phyloP scores from a whole-genome alignment of 1,140 invertebrate species.

The Bombus impatiens region DNA sequence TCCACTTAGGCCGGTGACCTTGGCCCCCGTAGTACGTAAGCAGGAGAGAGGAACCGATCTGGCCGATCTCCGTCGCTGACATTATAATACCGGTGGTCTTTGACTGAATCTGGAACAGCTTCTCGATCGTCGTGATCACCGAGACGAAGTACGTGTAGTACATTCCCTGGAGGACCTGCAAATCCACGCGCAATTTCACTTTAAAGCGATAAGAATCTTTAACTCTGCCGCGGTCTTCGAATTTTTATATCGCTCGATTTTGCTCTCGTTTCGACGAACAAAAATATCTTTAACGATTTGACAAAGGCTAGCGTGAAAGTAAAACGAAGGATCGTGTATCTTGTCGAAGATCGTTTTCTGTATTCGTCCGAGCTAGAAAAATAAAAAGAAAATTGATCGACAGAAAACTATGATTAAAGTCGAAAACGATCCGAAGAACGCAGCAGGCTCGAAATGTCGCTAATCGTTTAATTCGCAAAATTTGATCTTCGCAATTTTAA shows the following conservation, averaged over 20 bases:
- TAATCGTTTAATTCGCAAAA: no score
- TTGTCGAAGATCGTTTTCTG: no score
- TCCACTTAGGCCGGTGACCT: constrained; percentile 97
- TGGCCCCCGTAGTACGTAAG: constrained; percentile 96
- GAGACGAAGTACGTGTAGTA: constrained; percentile 98
- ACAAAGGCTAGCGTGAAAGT: background rate
- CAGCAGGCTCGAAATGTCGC: no score
- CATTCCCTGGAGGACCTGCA: constrained; percentile 92
- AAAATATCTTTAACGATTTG: no score
- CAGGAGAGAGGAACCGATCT: constrained; percentile 93
- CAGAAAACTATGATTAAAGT: no score
- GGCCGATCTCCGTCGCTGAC: constrained; percentile 97
- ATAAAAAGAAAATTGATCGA: no score
- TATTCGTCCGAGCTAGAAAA: no score
- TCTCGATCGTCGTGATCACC: constrained; percentile 98
- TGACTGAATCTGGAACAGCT: constrained; percentile 97
- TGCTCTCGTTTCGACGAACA: no score
- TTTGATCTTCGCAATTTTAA: no score
- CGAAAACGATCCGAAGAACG: no score
- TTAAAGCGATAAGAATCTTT: background rate
- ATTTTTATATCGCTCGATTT: no score
- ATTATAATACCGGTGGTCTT: constrained; percentile 96
- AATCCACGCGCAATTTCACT: background rate
- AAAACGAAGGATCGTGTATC: background rate
- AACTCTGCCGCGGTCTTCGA: no score